phyloP scores from a whole-genome alignment of 1,140 invertebrate genomes.

The Nasonia vitripennis region DNA sequence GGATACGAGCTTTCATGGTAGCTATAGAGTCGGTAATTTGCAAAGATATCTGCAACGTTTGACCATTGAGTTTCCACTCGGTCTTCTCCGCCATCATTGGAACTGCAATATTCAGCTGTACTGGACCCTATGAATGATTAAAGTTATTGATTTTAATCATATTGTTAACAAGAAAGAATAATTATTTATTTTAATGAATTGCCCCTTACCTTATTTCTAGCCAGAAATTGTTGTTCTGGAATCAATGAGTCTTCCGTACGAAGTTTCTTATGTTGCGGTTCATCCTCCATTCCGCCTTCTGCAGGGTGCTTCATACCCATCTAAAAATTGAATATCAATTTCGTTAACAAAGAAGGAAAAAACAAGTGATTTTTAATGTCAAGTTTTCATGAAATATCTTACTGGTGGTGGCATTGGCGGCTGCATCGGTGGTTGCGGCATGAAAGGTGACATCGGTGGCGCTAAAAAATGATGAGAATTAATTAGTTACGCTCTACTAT shows the following conservation, averaged over 20 bases:
- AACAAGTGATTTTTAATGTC: conserved; percentile 8
- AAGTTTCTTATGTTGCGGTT: conserved; percentile 90
- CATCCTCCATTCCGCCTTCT: conserved; percentile 80
- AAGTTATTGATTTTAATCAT: neutral
- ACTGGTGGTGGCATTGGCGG: conserved; percentile 67
- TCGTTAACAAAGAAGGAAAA: neutral
- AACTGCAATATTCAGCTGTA: conserved; percentile 86
- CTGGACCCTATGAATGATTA: conserved; percentile 77
- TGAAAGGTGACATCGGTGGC: conserved; percentile 74
- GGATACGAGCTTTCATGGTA: conserved; percentile 91
- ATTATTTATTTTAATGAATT: conserved; percentile 12
- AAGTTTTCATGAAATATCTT: conserved; percentile 47
- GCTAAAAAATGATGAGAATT: conserved; percentile 62
- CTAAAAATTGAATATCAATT: conserved; percentile 51
- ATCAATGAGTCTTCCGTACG: conserved; percentile 95
- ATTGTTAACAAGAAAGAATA: neutral
- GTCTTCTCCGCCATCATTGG: conserved; percentile 91
- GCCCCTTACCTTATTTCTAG: conserved; percentile 77
- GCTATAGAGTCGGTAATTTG: conserved; percentile 88
- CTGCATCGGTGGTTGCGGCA: conserved; percentile 71
- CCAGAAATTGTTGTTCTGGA: conserved; percentile 89
- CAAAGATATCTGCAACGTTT: conserved; percentile 87
- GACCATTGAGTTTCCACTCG: conserved; percentile 98
- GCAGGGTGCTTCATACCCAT: conserved; percentile 75
- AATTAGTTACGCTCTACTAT: neutral